phyloP scores from a whole-genome alignment of 2,113 vertebrate species.

The cattle (Bos taurus) region DNA sequence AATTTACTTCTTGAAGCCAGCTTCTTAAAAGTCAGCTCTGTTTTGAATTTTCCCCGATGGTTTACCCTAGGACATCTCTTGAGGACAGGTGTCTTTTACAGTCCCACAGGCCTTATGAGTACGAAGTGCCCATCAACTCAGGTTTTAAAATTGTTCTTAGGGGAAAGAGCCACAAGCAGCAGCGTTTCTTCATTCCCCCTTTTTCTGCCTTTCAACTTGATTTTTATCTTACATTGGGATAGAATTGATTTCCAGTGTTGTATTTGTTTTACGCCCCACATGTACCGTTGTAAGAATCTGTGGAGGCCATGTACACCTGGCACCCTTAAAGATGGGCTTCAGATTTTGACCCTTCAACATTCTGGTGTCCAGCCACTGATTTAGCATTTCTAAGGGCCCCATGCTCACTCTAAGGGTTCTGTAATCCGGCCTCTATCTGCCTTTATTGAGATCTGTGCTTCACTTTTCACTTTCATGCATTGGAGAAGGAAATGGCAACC shows the following conservation, averaged over 20 bases:
- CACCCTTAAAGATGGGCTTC: background rate
- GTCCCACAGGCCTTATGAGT: background rate
- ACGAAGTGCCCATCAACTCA: background rate
- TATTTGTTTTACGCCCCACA: background rate
- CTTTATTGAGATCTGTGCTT: background rate
- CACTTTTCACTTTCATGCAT: background rate
- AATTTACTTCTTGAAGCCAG: background rate
- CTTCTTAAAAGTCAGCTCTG: background rate
- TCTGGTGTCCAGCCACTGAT: background rate
- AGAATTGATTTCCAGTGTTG: background rate
- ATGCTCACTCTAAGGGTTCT: background rate
- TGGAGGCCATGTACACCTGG: background rate
- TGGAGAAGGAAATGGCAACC: background rate
- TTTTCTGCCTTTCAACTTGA: background rate
- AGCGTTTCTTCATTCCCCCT: background rate
- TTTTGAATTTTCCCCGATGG: background rate
- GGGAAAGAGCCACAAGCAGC: background rate
- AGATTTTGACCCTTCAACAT: background rate
- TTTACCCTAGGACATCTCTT: background rate
- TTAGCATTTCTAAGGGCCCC: background rate
- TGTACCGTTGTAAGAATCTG: background rate
- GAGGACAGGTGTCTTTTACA: background rate
- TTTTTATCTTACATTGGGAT: background rate
- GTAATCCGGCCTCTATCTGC: background rate
- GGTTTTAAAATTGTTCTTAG: background rate